Conservation (phyloP, 2,797 vertebrate genomes). For the Brachyalestes nurse region DNA sequence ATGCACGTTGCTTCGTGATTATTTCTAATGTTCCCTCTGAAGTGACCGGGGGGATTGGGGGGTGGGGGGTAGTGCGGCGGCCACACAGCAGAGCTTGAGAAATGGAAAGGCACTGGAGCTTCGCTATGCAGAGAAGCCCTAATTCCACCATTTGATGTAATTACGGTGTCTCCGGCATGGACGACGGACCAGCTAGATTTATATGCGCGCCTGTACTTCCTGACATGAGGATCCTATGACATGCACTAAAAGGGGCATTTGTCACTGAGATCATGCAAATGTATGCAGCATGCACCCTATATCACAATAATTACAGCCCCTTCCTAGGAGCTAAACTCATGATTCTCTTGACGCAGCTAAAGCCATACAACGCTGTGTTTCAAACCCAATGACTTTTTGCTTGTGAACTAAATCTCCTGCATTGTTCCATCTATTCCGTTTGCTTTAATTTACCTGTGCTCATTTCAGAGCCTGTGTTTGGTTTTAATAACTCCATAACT, state of each 20-base stretch:
- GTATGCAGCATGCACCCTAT: constrained; percentile 58
- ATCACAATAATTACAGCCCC: constrained; percentile 62
- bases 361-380: constrained; percentile 32
- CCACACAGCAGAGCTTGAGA: constrained; percentile 31
- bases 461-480: constrained; percentile 35
- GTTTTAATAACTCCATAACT: constrained; percentile 51
- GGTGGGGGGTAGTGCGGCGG: neutral
- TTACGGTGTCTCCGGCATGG: constrained; percentile 70
- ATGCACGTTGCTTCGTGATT: constrained; percentile 32
- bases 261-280: constrained; percentile 66
- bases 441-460: constrained; percentile 50
- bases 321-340: constrained; percentile 52
- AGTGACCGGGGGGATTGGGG: constrained; percentile 27
- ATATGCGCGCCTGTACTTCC: constrained; percentile 58
- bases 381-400: constrained; percentile 50
- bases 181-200: constrained; percentile 71
- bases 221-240: constrained; percentile 46
- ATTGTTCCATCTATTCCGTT: constrained; percentile 24
- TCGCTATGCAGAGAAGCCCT: constrained; percentile 73
- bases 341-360: constrained; percentile 68
- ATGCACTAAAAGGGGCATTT: constrained; percentile 62
- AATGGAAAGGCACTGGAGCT: constrained; percentile 54
- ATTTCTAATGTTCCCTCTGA: constrained; percentile 45
- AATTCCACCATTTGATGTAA: constrained; percentile 81
- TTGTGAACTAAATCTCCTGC: constrained; percentile 15